phyloP scores from a whole-genome alignment of 1,140 invertebrate species.

The Pissodes strobi region DNA sequence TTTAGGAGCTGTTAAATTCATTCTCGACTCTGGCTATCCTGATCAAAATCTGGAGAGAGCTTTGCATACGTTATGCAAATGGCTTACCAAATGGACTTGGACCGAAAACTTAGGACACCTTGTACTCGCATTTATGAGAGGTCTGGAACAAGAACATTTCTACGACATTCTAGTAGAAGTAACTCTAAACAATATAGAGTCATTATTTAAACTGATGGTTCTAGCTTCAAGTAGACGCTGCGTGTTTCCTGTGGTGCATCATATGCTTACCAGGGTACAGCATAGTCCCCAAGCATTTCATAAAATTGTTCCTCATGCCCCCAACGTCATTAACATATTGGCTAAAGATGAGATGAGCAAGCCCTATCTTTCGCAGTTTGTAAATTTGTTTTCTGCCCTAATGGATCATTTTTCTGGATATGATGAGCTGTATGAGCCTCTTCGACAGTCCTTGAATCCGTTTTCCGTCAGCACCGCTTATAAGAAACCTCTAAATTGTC shows the following conservation, averaged over 20 bases:
- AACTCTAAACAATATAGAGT: slow-evolving; percentile 58
- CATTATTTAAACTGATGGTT: slow-evolving; percentile 55
- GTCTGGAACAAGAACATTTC: slow-evolving; percentile 59
- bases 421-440: slow-evolving; percentile 52
- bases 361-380: slow-evolving; percentile 57
- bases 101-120: slow-evolving; percentile 59
- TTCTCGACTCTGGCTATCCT: slow-evolving; percentile 55
- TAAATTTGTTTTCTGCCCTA: slow-evolving; percentile 58
- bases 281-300: slow-evolving; percentile 55
- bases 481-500: slow-evolving; percentile 39
- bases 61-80: slow-evolving; percentile 59
- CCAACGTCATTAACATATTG: slow-evolving; percentile 48
- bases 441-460: slow-evolving; percentile 44
- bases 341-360: slow-evolving; percentile 56
- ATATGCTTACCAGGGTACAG: slow-evolving; percentile 60
- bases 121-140: slow-evolving; percentile 60
- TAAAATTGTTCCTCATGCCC: slow-evolving; percentile 55
- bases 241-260: slow-evolving; percentile 59
- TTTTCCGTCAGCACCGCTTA: slow-evolving; percentile 33
- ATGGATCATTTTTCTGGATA: slow-evolving; percentile 59
- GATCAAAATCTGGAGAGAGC: slow-evolving; percentile 55
- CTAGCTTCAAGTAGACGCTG: slow-evolving; percentile 56
- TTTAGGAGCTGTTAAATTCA: slow-evolving; percentile 45
- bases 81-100: slow-evolving; percentile 59
- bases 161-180: slow-evolving; percentile 59